These are phyloP conservation scores for Chrysopilus asiliformis DNA, from an alignment of 2,888 invertebrate genomes.

Conservation along the genomic window DNA sequence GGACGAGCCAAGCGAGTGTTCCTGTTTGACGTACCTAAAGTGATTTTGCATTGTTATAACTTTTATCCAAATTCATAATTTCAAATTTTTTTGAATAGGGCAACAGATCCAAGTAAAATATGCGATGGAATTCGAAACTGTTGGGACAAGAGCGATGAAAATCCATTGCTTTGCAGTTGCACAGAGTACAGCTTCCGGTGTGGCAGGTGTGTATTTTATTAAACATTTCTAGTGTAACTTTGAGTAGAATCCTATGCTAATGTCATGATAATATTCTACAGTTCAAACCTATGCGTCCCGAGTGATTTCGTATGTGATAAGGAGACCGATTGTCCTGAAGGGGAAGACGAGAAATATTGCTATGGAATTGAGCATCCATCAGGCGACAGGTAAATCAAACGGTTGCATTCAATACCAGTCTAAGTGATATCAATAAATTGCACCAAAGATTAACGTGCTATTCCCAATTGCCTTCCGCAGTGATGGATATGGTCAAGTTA, in stretches of 20 bases:
- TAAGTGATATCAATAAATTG: too few species aligned
- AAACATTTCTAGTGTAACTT: not conserved
- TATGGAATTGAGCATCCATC: constrained; percentile 37
- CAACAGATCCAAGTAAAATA: constrained; percentile 52
- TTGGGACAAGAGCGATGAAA: constrained; percentile 63
- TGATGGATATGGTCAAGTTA: constrained; percentile 50
- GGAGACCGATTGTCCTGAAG: constrained; percentile 54
- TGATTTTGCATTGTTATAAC: constrained; percentile 17
- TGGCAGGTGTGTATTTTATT: constrained; percentile 32
- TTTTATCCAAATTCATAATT: not conserved
- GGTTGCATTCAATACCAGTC: constrained; percentile 12
- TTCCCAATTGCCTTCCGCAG: constrained; percentile 23
- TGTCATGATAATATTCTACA: constrained; percentile 12
- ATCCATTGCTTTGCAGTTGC: constrained; percentile 49
- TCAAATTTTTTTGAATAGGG: constrained; percentile 19
- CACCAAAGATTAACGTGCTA: not conserved
- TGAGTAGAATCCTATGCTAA: not conserved
- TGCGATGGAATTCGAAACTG: constrained; percentile 71
- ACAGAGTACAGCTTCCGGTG: constrained; percentile 40
- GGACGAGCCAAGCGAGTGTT: constrained; percentile 54
- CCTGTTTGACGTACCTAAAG: constrained; percentile 51
- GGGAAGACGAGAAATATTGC: constrained; percentile 59
- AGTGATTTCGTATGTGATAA: constrained; percentile 66
- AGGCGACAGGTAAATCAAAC: constrained; percentile 23
- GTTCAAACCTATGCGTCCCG: constrained; percentile 48